Base-by-base conservation (phyloP, 1,140 invertebrate genomes). In the Sminthurinus signatus region DNA sequence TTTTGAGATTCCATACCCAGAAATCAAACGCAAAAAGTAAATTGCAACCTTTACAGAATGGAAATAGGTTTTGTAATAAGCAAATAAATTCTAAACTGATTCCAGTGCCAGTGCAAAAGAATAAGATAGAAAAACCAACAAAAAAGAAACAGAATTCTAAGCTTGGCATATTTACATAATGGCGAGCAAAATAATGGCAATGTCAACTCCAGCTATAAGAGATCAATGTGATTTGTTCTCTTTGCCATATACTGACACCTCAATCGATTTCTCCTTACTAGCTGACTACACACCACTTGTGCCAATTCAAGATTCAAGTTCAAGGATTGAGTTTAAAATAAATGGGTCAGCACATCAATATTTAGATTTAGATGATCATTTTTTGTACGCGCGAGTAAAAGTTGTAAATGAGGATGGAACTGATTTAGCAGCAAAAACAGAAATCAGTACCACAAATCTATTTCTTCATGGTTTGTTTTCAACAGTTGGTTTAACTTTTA, bases 271-370 rank as follows among this genome's bases (percentile, higher is more conserved):
- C 21, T 25, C 10, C 12, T 52, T 64, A 4, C 60, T 52, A 58
- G 56, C 44, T 23, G 57, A 64, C 56, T 68, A 64, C 25, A 62
- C 64, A 57, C 62, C 66, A 19, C 15, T 54, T 19, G 66, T 68
- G 1, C 60, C 55, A 42, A 52, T 68, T 12, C 15, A 23, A n/a
- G 66, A 64, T 27, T 48, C 21, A 27, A 25, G 17, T 14, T 12
- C 32, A 10, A 68, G 64, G 58, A 36, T 68, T 17, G 66, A 68
- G 61, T 68, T 68, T 50, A 10, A 42, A 43, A 51, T 68, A 25
- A 23, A 32, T 60, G 61, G 57, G 4, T 56, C 46, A 32, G n/a
- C 51, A 5, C 48, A 60, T 50, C 58, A 60, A 1, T 68, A 68
- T 60, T 31, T 64, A 17, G 62, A 68, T 50, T 32, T 68, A n/a